Evolutionary conservation across 2,797 vertebrate genomes (phyloP).

Genomic region (Eidolon dupreanum): DNA sequence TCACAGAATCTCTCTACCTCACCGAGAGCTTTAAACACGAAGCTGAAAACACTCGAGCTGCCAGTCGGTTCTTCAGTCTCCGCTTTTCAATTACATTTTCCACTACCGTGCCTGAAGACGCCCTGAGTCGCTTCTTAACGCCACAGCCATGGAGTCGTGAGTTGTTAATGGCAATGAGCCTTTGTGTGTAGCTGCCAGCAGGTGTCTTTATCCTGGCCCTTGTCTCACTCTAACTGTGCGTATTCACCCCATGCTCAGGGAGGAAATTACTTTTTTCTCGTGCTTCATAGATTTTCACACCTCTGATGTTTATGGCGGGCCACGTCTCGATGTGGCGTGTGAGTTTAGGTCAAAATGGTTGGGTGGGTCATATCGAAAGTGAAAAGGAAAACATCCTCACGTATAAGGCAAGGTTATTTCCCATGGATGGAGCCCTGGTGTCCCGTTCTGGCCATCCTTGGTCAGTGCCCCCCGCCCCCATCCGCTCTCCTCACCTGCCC

Average conservation of each 20-base stretch:
- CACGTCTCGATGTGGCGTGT: rapidly evolving
- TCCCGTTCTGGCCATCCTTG: rapidly evolving
- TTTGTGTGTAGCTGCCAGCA: rapidly evolving
- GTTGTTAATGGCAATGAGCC: not conserved
- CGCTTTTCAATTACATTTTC: not conserved
- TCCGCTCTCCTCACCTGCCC: rapidly evolving
- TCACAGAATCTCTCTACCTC: not conserved
- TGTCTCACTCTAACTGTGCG: not conserved
- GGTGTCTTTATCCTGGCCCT: rapidly evolving
- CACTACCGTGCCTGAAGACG: not conserved
- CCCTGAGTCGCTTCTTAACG: rapidly evolving
- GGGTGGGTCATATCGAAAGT: rapidly evolving
- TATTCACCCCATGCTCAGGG: not conserved
- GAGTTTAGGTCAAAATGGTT: not conserved
- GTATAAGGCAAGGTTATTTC: rapidly evolving
- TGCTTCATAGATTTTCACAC: not conserved
- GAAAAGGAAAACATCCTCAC: not conserved
- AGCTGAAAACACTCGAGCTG: not conserved
- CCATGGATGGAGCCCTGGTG: rapidly evolving
- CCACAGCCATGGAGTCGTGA: rapidly evolving
- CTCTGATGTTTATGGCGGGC: rapidly evolving
- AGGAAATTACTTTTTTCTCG: not conserved
- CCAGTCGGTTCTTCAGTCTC: not conserved
- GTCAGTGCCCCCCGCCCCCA: rapidly evolving
- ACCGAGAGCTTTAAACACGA: not conserved